A percentile compares a stretch with the other conserved stretches of the same genome.
phyloP scores from a whole-genome alignment of 2,797 vertebrate species.

The Mormyrus hasselquistii region DNA sequence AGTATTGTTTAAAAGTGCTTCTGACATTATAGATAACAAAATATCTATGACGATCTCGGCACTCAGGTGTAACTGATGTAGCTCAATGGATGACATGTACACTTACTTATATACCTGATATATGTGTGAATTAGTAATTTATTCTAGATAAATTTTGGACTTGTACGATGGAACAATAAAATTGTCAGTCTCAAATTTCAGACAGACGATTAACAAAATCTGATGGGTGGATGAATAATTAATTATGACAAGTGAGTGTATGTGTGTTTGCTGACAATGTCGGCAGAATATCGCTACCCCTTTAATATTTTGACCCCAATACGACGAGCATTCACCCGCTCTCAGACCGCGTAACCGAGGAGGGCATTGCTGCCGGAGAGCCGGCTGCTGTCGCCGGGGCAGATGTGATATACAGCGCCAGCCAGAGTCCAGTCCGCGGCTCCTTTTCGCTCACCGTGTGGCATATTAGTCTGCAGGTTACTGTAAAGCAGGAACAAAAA shows the following conservation, averaged over 20 bases:
- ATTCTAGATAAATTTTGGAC: not conserved
- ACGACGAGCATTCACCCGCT: not conserved
- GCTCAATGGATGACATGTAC: not conserved
- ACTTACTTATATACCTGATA: not conserved
- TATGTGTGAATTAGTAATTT: not conserved
- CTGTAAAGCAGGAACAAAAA: constrained; percentile 25
- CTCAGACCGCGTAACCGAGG: not conserved
- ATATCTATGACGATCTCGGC: not conserved
- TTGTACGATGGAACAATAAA: not conserved
- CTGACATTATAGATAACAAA: not conserved
- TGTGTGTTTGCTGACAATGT: not conserved
- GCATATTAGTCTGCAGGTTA: constrained; percentile 10
- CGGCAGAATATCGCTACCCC: not conserved
- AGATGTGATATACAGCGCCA: not conserved
- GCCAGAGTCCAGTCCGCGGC: not conserved
- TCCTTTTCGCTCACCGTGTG: not conserved
- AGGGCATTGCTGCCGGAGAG: not conserved
- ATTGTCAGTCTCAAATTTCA: not conserved
- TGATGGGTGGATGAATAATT: not conserved
- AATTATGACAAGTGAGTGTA: not conserved
- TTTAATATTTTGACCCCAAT: constrained; percentile 24
- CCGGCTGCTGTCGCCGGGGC: not conserved
- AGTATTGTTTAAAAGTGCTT: not conserved
- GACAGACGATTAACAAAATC: not conserved
- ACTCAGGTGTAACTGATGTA: not conserved